Evolutionary conservation across 2,113 vertebrate species (phyloP).

Genomic region (Coryphaenoides rupestris): DNA sequence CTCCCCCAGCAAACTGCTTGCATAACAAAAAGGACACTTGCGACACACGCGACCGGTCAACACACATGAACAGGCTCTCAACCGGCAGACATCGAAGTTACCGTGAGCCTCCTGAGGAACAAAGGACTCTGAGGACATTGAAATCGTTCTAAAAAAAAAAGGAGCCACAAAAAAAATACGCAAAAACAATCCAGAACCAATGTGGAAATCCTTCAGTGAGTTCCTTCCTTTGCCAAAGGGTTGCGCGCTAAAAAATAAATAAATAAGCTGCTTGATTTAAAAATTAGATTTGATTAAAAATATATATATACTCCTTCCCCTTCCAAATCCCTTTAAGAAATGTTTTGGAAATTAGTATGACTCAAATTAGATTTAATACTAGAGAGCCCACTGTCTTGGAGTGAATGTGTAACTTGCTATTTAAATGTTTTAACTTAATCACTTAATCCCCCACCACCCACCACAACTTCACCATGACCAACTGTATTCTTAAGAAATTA

Average conservation of each 20-base stretch:
- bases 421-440: no score
- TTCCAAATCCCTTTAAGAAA: conserved; percentile 39
- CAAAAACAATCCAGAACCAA: conserved; percentile 54
- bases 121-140: conserved; percentile 39
- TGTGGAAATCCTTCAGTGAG: conserved; percentile 39
- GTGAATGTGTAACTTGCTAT: conserved; percentile 3
- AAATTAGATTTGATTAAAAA: conserved; percentile 69
- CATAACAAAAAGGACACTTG: no score
- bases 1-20: no score
- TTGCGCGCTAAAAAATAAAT: conserved; percentile 51
- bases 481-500: no score
- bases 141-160: conserved; percentile 50
- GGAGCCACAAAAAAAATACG: conserved; percentile 21
- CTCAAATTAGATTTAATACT: conserved; percentile 49
- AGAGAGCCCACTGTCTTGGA: conserved; percentile 18
- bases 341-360: conserved; percentile 49
- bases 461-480: no score
- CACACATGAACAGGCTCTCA: no score
- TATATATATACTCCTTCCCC: conserved; percentile 34
- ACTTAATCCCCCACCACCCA: no score
- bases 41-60: no score
- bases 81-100: no score
- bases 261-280: conserved; percentile 60
- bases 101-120: background rate
- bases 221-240: conserved; percentile 42